Evolutionary conservation across 2,888 invertebrate species (phyloP).

Genomic region (Hecatera dysodea): DNA sequence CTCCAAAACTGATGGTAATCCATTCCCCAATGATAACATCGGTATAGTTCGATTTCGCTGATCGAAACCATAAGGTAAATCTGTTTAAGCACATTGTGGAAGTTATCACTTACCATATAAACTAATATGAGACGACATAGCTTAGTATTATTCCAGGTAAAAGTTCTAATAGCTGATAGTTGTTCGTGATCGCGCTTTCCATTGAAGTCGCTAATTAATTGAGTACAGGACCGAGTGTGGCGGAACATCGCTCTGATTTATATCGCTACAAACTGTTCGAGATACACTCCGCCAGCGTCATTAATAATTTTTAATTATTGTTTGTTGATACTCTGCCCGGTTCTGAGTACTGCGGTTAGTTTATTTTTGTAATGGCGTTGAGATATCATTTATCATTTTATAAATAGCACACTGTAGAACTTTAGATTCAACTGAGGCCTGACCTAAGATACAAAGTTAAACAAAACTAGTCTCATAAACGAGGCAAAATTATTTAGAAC

Average conservation of each 20-base stretch:
- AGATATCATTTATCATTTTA: slow-evolving; percentile 44
- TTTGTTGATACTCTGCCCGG: slow-evolving; percentile 69
- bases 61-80: too few relatives aligned
- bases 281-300: slow-evolving; percentile 74
- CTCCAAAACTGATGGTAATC: too few relatives aligned
- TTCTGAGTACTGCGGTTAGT: slow-evolving; percentile 27
- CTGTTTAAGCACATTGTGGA: too few relatives aligned
- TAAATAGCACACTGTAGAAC: slow-evolving; percentile 1
- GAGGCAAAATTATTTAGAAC: slow-evolving; percentile 24
- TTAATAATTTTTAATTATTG: slow-evolving; percentile 83
- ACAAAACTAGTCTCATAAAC: slow-evolving; percentile 10
- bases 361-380: slow-evolving; percentile 42
- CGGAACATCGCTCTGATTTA: slow-evolving; percentile 81
- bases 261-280: slow-evolving; percentile 77
- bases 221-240: slow-evolving; percentile 79
- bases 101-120: too few relatives aligned
- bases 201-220: slow-evolving; percentile 86
- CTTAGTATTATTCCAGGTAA: slow-evolving; percentile 23
- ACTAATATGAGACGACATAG: too few relatives aligned
- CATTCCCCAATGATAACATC: background rate
- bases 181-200: slow-evolving; percentile 71
- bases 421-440: background rate
- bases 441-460: slow-evolving; percentile 1
- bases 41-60: background rate
- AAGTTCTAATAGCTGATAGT: slow-evolving; percentile 50